Evolutionary conservation across 35 echinoderm and acorn worm species (phyloP).

Genomic region (Ophiothrix spiculata): DNA sequence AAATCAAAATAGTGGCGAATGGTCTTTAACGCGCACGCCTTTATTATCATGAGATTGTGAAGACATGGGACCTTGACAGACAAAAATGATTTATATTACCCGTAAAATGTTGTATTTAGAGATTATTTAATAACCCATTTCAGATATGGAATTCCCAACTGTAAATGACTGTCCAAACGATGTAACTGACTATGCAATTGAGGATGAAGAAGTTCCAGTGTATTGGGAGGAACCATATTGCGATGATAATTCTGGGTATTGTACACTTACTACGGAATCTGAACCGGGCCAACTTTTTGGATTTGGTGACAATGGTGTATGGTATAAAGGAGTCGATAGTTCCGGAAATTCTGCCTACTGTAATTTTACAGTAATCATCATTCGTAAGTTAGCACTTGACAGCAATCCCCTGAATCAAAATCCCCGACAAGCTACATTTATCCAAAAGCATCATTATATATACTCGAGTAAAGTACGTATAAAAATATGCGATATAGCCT

Average conservation of each 20-base stretch:
- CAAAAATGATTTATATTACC: no score
- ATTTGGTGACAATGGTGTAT: not conserved
- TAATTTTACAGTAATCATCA: not conserved
- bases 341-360: not conserved
- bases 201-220: not conserved
- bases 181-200: not conserved
- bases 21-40: no score
- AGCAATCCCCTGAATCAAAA: no score
- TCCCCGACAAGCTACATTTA: no score
- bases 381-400: slow-evolving; percentile 1
- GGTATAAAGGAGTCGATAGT: not conserved
- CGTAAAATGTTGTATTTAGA: no score
- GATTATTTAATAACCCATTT: not conserved
- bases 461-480: no score
- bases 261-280: not conserved
- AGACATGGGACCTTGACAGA: no score
- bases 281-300: not conserved
- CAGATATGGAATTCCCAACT: not conserved
- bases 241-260: not conserved
- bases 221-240: not conserved
- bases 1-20: no score
- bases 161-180: not conserved
- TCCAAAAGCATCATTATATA: no score
- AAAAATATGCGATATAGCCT: no score
- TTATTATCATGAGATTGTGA: no score